Evolutionary conservation across 2,797 vertebrate species (phyloP), one percentile per base, ranked within the genome.

Genomic region (Urocyon cinereoargenteus): DNA sequence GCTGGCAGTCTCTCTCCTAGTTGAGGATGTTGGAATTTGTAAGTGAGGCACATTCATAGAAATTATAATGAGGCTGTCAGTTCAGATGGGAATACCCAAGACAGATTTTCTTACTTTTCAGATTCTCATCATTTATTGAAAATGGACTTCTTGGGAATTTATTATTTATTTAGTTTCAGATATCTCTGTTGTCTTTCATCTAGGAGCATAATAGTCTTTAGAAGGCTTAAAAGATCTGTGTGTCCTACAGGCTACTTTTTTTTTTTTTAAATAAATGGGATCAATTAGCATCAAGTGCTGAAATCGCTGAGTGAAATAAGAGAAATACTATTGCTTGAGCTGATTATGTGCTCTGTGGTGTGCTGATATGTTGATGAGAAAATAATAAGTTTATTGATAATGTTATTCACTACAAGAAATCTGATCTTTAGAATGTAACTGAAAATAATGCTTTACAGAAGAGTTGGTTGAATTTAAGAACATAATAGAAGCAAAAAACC

Each of bases 81-180:
- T 82, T 96, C 86, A 66, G 78, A 88, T 84, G 68, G 45, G 75
- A 34, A 51, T 91, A 49, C 72, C 49, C 78, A 91, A 55, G 55
- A 51, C 22, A 73, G 79, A 70, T 62, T 59, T 90, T 57, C 64
- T 95, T 88, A 96, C 45, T 49, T 82, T 97, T 64, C 75, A 1
- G 62, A 68, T 86, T 72, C 53, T 96, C 78, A 85, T 89, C n/a
- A 82, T 77, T 96, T 90, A 94, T 88, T 96, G 83, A 95, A 95
- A 95, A 75, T 75, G 73, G 62, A 90, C 89, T 92, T 91, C 86
- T 86, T 70, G 34, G 51, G 28, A 90, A 81, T 94, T 88, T 91
- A 96, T 92, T 92, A 91, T 89, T 81, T 79, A 96, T 84, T 90
- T 95, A n/a, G 21, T 66, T 94, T 93, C n/a, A 93, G 40, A 57